Base-by-base conservation (phyloP, 2,797 vertebrate genomes). In the Sebastes goodei region DNA sequence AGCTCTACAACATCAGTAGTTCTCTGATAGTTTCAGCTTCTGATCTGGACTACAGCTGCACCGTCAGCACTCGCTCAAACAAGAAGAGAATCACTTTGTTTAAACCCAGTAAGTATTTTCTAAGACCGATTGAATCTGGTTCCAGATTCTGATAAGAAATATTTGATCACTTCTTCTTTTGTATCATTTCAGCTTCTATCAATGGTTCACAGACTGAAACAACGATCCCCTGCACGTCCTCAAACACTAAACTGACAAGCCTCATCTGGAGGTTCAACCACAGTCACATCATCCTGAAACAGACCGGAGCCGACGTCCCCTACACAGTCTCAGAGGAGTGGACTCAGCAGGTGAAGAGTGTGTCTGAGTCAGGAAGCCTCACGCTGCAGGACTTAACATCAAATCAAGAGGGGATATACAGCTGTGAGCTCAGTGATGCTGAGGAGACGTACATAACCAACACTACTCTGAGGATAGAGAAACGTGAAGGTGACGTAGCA, bases 1-100 rank as follows among this genome's bases (percentile, higher is more conserved):
- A 15, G 35, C 86, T 94, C 49, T 93, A 81, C 56, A 74, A 2
- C 38, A 81, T 94, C 75, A 90, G 1, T 11, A 91, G 93, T 9
- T 32, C 25, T 60, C 25, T 71, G 25, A 15, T 5, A 4, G 15
- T 4, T 15, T 30, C 35, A 21, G 17, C 0, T 46, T 6, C 25
- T 30, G 56, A 30, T 32, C 10, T 61, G 27, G 27, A 4, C 20
- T 61, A 61, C 56, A 71, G 5, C 35, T 71, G 70, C 70, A 61
- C 56, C 27, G 20, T 71, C 25, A 61, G 35, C 23, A 46, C 35
- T 9, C 1, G 0, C 14, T 56, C 6, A 0, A 59, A 7, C 33
- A 20, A 2, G 0, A 89, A 15, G 67, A 89, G 0, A 5, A 68
- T 69, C 5, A 82, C 17, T 10, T 27, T 83, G 7, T 30, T 10